Percentiles rank a stretch among this genome's conserved stretches.
Conservation (phyloP, 2,797 vertebrate genomes). For the Orientallactaga sibirica region DNA sequence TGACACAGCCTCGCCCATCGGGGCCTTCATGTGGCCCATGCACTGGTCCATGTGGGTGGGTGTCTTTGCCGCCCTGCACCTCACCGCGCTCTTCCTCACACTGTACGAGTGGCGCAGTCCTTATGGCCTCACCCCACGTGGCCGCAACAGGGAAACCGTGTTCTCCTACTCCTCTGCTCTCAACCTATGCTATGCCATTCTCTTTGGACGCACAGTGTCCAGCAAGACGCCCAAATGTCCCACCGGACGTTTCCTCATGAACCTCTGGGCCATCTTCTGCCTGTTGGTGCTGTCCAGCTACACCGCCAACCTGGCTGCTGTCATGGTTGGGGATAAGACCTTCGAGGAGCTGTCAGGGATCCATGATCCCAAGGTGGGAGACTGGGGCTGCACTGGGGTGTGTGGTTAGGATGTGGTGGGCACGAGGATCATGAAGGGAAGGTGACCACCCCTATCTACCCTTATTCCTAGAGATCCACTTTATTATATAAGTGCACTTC, state of each 20-base stretch:
- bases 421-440: too few species aligned
- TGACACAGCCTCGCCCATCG: slow-evolving; percentile 93
- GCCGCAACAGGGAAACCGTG: slow-evolving; percentile 93
- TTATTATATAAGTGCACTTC: neutral
- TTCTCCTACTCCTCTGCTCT: slow-evolving; percentile 97
- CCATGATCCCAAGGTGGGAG: slow-evolving; percentile 93
- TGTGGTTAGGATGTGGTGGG: neutral
- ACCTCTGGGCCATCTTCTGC: slow-evolving; percentile 99
- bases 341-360: slow-evolving; percentile 97
- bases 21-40: slow-evolving; percentile 96
- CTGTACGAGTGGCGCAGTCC: slow-evolving; percentile 97
- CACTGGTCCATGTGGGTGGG: slow-evolving; percentile 98
- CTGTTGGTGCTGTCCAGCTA: slow-evolving; percentile 98
- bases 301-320: slow-evolving; percentile 96
- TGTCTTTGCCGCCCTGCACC: slow-evolving; percentile 94
- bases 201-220: slow-evolving; percentile 94
- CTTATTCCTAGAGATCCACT: neutral
- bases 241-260: slow-evolving; percentile 98
- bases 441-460: neutral
- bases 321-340: slow-evolving; percentile 99
- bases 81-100: slow-evolving; percentile 94
- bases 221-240: slow-evolving; percentile 98
- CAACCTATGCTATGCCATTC: slow-evolving; percentile 96
- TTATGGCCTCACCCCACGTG: slow-evolving; percentile 95
- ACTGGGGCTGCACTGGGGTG: neutral